phyloP scores from a whole-genome alignment of 2,113 vertebrate genomes.

The Pseudorasbora parva region DNA sequence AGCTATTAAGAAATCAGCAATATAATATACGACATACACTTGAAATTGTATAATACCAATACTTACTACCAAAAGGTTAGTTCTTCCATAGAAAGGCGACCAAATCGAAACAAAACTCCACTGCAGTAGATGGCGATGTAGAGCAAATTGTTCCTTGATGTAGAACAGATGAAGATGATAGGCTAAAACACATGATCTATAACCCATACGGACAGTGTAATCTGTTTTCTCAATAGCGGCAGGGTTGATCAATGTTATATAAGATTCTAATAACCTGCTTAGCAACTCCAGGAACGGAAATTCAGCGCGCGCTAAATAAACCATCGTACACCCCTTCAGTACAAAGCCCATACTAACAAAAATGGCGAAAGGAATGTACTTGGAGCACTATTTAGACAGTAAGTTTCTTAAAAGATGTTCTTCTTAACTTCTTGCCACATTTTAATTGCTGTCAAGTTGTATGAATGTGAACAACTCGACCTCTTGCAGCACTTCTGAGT shows the following conservation, averaged over 20 bases:
- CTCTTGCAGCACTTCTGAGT: background rate
- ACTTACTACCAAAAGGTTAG: background rate
- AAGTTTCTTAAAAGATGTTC: constrained; percentile 54
- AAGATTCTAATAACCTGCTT: background rate
- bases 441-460: background rate
- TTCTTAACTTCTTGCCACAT: background rate
- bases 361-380: constrained; percentile 83
- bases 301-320: constrained; percentile 33
- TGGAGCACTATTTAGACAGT: constrained; percentile 84
- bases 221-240: background rate
- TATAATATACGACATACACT: background rate
- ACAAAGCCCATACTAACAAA: constrained; percentile 55
- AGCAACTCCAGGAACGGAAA: background rate
- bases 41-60: background rate
- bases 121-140: background rate
- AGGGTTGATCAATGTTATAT: background rate
- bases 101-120: background rate
- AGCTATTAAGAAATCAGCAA: background rate
- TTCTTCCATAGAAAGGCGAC: background rate
- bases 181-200: background rate
- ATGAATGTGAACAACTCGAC: background rate
- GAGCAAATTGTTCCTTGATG: background rate
- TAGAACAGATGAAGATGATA: background rate
- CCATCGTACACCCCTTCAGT: background rate
- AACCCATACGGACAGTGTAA: background rate